Evolutionary conservation across 2,797 vertebrate genomes (phyloP).

Genomic region (Buceros bicornis): DNA sequence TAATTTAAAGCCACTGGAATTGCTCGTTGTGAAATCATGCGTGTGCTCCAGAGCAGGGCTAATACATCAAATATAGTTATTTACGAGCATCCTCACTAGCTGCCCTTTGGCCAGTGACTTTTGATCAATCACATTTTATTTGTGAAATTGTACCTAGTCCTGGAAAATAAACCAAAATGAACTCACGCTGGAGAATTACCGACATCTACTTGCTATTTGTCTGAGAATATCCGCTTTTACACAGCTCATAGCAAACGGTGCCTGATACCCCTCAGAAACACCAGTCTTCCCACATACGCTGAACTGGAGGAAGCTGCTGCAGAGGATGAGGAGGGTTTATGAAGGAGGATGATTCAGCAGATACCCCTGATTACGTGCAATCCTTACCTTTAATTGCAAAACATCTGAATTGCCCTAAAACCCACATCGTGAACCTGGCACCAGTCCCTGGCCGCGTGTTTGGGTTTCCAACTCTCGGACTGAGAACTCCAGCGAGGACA

Average conservation of each 20-base stretch:
- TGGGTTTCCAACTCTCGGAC: not conserved
- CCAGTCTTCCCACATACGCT: not conserved
- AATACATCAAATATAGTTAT: not conserved
- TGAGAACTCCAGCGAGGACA: not conserved
- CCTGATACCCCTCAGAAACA: not conserved
- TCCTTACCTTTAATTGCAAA: not conserved
- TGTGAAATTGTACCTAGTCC: not conserved
- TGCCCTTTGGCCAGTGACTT: not conserved
- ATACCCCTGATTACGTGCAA: not conserved
- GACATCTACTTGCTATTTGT: rapidly evolving
- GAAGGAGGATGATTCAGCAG: not conserved
- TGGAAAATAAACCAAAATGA: not conserved
- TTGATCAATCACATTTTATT: not conserved
- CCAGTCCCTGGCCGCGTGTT: not conserved
- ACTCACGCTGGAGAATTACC: not conserved
- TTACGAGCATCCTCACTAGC: not conserved
- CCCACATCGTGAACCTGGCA: not conserved
- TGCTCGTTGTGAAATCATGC: not conserved
- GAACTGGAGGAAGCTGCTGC: not conserved
- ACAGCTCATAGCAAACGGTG: not conserved
- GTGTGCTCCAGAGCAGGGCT: not conserved
- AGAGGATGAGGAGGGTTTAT: not conserved
- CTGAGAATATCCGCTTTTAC: not conserved
- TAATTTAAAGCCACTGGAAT: not conserved
- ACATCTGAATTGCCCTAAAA: not conserved